Base-by-base conservation (phyloP, 1,140 invertebrate genomes). In the Listronotus oregonensis region DNA sequence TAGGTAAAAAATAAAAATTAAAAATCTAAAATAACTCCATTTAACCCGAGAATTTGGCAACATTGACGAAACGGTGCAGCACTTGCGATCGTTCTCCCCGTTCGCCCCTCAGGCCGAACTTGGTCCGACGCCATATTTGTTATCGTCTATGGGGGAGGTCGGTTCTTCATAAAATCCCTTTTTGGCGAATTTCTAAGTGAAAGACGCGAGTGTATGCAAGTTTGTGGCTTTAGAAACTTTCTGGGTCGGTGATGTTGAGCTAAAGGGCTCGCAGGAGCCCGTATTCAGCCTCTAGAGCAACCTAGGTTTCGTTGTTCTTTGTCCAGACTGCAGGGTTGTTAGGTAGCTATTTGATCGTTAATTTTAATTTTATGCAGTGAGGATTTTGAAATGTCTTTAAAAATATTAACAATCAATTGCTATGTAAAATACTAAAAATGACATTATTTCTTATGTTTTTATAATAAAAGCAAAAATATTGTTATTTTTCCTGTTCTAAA, bases 71-170 rank as follows among this genome's bases (percentile, higher is more conserved):
- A 31, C 31, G 27, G 7, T 55, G 52, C 52, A 31, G 27, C 27
- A 17, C n/a, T 55, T 55, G 34, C 34, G 34, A 37, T 37, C 34
- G 34, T 37, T 37, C 34, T 9, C 34, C 34, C 34, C 34, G 34
- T 37, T 37, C n/a, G 8, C 10, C 9, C 11, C 52, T 8, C 6
- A 14, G n/a, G 34, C 32, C 27, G 54, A 27, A 55, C 32, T 39
- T 34, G 42, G 58, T 37, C 51, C 56, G 55, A 80, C 80, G 83
- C 83, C 83, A 85, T 85, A 83, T 84, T 84, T 85, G 82, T 85
- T 84, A 78, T 83, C 83, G 80, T 84, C 80, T 79, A 82, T 82
- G 80, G 81, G 80, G 81, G 79, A 82, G 81, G 78, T 75, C 74
- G 71, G 63, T 47, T 71, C 62, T 68, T 68, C 66, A 68, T 74